These are phyloP conservation scores for Pseudorhiza aurosa DNA, from an alignment of 30 jellyfish, hydroid and myxozoan species.

Conservation along the genomic window DNA sequence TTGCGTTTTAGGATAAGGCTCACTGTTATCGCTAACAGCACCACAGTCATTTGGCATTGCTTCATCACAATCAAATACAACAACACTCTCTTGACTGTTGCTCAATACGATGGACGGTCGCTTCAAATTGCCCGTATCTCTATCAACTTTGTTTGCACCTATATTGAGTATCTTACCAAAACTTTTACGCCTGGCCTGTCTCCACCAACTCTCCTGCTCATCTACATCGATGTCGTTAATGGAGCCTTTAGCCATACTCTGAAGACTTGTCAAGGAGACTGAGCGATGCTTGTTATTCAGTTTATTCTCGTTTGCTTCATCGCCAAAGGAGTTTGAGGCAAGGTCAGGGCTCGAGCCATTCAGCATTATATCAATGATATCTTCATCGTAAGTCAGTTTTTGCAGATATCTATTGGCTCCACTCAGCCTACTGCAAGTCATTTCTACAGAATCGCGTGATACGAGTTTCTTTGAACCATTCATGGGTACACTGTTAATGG, in stretches of 20 bases:
- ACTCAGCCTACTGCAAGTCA: slow-evolving; percentile 47
- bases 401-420: slow-evolving; percentile 34
- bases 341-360: slow-evolving; percentile 57
- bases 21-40: background rate
- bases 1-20: background rate
- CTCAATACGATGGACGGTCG: slow-evolving; percentile 74
- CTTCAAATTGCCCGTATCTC: background rate
- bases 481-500: background rate
- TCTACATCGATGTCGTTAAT: slow-evolving; percentile 34
- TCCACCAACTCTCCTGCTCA: slow-evolving; percentile 29
- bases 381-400: slow-evolving; percentile 32
- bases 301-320: slow-evolving; percentile 32
- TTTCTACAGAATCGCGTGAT: slow-evolving; percentile 8
- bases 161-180: slow-evolving; percentile 47
- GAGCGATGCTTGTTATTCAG: slow-evolving; percentile 57
- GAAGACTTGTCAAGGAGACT: slow-evolving; percentile 64
- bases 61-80: slow-evolving; percentile 42
- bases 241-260: slow-evolving; percentile 56
- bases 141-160: slow-evolving; percentile 2
- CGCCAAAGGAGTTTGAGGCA: slow-evolving; percentile 33
- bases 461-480: slow-evolving; percentile 7
- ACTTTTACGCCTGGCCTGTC: slow-evolving; percentile 45
- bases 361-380: slow-evolving; percentile 38
- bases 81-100: slow-evolving; percentile 71
- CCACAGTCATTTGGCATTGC: background rate